phyloP scores from a whole-genome alignment of 2,113 vertebrate genomes.

The Osmerus eperlanus region DNA sequence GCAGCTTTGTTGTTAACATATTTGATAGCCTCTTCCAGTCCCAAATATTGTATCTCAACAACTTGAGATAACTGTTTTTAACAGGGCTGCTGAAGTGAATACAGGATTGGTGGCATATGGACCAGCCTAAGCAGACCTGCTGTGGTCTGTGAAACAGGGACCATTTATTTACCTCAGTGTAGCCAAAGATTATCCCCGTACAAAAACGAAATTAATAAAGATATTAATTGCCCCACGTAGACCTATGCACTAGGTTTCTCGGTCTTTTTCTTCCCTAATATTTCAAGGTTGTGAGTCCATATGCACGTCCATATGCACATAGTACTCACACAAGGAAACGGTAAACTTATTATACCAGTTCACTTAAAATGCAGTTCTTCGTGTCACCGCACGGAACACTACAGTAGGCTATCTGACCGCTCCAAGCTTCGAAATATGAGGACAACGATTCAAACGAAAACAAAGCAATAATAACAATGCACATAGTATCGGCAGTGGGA shows the following conservation, averaged over 20 bases:
- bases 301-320: too few relatives aligned
- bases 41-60: constrained; percentile 5
- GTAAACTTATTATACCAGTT: too few relatives aligned
- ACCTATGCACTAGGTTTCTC: background rate
- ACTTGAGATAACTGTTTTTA: background rate
- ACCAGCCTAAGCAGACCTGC: background rate
- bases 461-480: too few relatives aligned
- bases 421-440: too few relatives aligned
- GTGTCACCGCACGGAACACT: too few relatives aligned
- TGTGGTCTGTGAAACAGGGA: background rate
- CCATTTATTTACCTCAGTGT: constrained; percentile 31
- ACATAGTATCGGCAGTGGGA: too few relatives aligned
- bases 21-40: constrained; percentile 31
- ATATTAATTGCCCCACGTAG: background rate
- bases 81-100: constrained; percentile 7
- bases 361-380: too few relatives aligned
- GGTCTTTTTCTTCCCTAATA: background rate
- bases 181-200: constrained; percentile 41
- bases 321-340: too few relatives aligned
- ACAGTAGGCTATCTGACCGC: too few relatives aligned
- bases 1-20: constrained; percentile 54
- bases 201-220: background rate
- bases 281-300: background rate
- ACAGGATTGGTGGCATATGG: background rate
- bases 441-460: too few relatives aligned